A percentile compares a stretch with the other conserved stretches of the same genome.
These are phyloP conservation scores for Craterocephalus amniculus DNA, from an alignment of 2,797 vertebrate genomes.

Conservation along the genomic window DNA sequence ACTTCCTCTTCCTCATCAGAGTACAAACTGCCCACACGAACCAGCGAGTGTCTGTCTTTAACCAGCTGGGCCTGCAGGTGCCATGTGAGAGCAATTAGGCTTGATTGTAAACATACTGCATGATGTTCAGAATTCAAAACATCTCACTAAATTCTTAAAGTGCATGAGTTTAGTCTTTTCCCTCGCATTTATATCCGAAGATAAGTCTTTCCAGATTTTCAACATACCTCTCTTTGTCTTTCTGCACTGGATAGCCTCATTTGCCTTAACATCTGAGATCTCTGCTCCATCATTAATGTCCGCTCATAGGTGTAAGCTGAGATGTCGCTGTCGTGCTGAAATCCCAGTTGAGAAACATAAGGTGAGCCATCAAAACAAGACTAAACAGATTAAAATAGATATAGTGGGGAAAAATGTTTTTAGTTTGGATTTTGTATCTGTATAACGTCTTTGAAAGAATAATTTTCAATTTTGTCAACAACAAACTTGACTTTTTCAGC, in stretches of 20 bases:
- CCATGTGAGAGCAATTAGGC: neutral
- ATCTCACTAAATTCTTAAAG: neutral
- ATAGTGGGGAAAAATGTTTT: neutral
- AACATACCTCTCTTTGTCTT: constrained; percentile 90
- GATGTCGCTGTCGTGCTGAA: constrained; percentile 95
- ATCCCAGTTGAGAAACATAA: constrained; percentile 7
- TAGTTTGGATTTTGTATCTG: neutral
- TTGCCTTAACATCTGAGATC: constrained; percentile 97
- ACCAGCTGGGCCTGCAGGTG: constrained; percentile 91
- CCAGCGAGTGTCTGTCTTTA: constrained; percentile 95
- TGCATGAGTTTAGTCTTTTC: neutral
- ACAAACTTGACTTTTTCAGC: rapidly evolving
- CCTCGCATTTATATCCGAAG: neutral
- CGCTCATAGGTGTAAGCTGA: constrained; percentile 98
- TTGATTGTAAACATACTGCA: neutral
- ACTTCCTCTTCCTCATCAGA: constrained; percentile 96
- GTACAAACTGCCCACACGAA: constrained; percentile 93
- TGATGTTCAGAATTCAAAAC: neutral
- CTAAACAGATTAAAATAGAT: neutral
- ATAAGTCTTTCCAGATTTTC: neutral
- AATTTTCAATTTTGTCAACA: constrained; percentile 2
- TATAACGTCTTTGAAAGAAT: neutral
- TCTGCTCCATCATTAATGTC: constrained; percentile 99
- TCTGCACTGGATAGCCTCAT: constrained; percentile 96
- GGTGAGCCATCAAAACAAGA: neutral